Base-by-base conservation (phyloP, 2,797 vertebrate genomes). In the Poeciliopsis presidionis region DNA sequence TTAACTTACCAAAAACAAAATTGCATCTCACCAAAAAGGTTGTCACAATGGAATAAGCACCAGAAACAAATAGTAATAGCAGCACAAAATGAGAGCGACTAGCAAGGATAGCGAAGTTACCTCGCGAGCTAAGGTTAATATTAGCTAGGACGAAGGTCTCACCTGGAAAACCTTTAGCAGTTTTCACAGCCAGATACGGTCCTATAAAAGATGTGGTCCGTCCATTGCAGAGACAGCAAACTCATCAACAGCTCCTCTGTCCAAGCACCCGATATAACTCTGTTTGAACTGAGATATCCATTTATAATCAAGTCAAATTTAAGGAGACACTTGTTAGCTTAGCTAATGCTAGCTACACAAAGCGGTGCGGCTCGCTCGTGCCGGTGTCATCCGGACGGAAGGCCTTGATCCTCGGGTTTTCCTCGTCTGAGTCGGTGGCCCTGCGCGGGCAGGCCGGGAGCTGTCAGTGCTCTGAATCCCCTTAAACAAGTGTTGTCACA, bases 361-460 rank as follows among this genome's bases (percentile, higher is more conserved):
- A 85, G 84, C 74, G 30, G 76, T 77, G 83, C 57, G 72, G 76
- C 85, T 81, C 82, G 76, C 81, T 87, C 76, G 73, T 74, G 81
- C 82, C 77, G 82, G 91, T 87, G 90, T 92, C 94, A 94, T 92
- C 82, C 87, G 91, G 91, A 90, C 87, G 84, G 85, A 81, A 93
- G 94, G 93, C 93, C 94, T 81, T 81, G 90, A 93, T 95, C 94
- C 93, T 93, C 94, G 93, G 94, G 89, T 88, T 95, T 95, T 95
- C 90, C 92, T 92, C 53, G 81, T 77, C 84, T 76, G 88, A 81
- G 81, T 87, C 18, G 87, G 78, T 80, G 83, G 89, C 88, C 77
- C 86, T 78, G 84, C 85, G 86, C 84, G 87, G 88, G 85, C 76
- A 78, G 81, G 74, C 81, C 79, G n/a, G 63, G 87, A 89, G 85